Evolutionary conservation across 1,140 invertebrate species (phyloP), one percentile per base, ranked within the genome.

Genomic region (Lineus longissimus): DNA sequence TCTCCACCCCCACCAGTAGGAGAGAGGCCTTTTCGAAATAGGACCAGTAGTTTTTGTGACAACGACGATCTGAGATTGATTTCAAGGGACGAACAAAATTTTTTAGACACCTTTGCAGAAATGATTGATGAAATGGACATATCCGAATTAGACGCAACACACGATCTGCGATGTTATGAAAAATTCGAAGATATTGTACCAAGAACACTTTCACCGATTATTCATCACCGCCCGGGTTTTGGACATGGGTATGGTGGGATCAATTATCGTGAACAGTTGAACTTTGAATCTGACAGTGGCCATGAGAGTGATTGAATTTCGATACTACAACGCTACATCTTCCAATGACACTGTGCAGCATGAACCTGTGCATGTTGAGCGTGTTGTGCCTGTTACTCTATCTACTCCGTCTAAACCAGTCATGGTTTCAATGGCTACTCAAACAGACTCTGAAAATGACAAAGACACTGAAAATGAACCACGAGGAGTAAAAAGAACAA

Each of bases 121-220:
- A 23, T 51, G 6, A 9, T 7, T 7, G 6, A 51, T 7, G 25
- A 51, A 51, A 23, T 51, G 47, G 47, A 51, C 25, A 7, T 51
- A n/a, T 6, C 6, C 25, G 47, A 51, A 7, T 51, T 51, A 27
- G 47, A 51, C n/a, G 9, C 6, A 19, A 4, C n/a, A 27, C 47
- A 6, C 19, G 47, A 51, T 51, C n/a, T 51, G n/a, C n/a, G 47
- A n/a, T 51, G 47, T 27, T 51, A 51, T 51, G 47, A 51, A 51
- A 19, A 51, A n/a, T 51, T 51, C n/a, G 47, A 51, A 51, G 47
- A 51, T n/a, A 51, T 4, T 51, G n/a, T 51, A 51, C 47, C 47
- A 6, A 23, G 6, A n/a, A 6, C 47, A 7, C 47, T 51, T 7
- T 51, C 47, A 7, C 47, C 47, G 6, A 43, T 43, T 43, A 19